Conservation (phyloP, 2,888 invertebrate genomes). For the Diabrotica balteata region DNA sequence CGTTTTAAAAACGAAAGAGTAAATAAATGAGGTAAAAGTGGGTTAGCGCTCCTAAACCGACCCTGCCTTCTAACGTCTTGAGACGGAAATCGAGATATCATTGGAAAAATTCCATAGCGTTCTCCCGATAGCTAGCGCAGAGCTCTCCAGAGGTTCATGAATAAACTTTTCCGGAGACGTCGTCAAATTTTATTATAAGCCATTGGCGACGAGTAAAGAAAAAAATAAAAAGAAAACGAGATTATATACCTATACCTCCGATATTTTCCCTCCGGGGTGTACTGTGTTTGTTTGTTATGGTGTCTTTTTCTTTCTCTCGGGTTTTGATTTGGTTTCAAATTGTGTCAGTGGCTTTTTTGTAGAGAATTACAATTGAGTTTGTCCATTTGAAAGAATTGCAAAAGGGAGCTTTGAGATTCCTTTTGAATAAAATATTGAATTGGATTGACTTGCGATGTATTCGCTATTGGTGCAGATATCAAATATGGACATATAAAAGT, state of each 20-base stretch:
- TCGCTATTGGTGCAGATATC: no score
- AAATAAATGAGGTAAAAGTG: no score
- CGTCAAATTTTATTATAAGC: slow-evolving; percentile 42
- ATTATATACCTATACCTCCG: slow-evolving; percentile 14
- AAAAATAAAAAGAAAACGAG: slow-evolving; percentile 17
- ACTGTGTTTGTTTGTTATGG: slow-evolving; percentile 9
- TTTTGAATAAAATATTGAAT: no score
- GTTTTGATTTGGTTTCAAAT: slow-evolving; percentile 13
- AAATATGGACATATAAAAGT: no score
- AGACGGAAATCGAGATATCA: slow-evolving; percentile 38
- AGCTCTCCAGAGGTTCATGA: slow-evolving; percentile 39
- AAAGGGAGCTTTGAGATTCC: no score
- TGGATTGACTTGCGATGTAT: no score
- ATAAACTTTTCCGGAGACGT: slow-evolving; percentile 37
- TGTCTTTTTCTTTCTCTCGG: slow-evolving; percentile 1
- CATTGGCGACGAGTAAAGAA: slow-evolving; percentile 28
- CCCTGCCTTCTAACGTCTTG: slow-evolving; percentile 7
- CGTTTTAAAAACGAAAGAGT: no score
- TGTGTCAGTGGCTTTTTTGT: background rate
- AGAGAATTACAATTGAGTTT: no score
- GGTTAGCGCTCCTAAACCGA: background rate
- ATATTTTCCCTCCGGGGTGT: slow-evolving; percentile 12
- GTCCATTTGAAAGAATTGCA: no score
- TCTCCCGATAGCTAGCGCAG: slow-evolving; percentile 32
- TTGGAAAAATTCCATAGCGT: slow-evolving; percentile 36